phyloP scores from a whole-genome alignment of 1,140 invertebrate genomes.

The Trachelipus rathkii region DNA sequence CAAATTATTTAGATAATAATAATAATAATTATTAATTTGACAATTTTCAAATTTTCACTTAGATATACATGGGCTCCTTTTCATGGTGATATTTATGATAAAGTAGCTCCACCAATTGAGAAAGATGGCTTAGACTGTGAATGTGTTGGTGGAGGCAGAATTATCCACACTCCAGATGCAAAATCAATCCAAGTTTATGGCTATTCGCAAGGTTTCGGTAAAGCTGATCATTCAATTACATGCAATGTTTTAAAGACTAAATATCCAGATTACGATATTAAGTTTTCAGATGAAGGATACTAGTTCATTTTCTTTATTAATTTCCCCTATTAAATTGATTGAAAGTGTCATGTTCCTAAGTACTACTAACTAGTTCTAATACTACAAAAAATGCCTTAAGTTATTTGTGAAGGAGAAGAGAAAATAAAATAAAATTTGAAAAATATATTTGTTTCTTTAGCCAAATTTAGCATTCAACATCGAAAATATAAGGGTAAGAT shows the following conservation, averaged over 20 bases:
- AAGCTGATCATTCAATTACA: conserved; percentile 73
- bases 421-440: too few relatives aligned
- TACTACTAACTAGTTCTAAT: too few relatives aligned
- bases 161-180: conserved; percentile 66
- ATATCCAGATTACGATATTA: conserved; percentile 69
- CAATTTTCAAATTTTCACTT: conserved; percentile 18
- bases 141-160: conserved; percentile 78
- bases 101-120: conserved; percentile 54
- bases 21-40: conserved; percentile 51
- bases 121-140: conserved; percentile 61
- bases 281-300: conserved; percentile 77
- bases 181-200: conserved; percentile 79
- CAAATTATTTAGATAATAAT: conserved; percentile 67
- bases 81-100: conserved; percentile 70
- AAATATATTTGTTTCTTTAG: too few relatives aligned
- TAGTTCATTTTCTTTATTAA: conserved; percentile 51
- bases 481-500: too few relatives aligned
- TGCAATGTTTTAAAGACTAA: conserved; percentile 68
- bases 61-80: conserved; percentile 58
- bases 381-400: too few relatives aligned
- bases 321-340: too few relatives aligned
- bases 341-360: too few relatives aligned
- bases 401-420: too few relatives aligned
- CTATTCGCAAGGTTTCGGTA: conserved; percentile 81
- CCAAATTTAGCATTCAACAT: too few relatives aligned